Evolutionary conservation across 2,113 vertebrate genomes (phyloP).

Genomic region (Perca fluviatilis): DNA sequence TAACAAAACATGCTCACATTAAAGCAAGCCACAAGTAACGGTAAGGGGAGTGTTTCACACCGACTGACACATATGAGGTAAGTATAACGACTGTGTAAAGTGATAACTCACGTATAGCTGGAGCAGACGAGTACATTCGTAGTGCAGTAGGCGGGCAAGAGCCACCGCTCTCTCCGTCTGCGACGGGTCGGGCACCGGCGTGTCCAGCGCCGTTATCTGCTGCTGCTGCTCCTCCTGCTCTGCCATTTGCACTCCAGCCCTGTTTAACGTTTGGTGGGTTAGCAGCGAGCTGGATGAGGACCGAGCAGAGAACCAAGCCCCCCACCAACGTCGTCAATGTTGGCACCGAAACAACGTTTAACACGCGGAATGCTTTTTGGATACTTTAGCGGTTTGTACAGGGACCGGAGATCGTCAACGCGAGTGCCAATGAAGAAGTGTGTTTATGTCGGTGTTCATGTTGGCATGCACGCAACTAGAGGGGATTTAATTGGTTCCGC

Average conservation of each 20-base stretch:
- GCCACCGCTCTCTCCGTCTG: conserved; percentile 70
- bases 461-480: conserved; percentile 25
- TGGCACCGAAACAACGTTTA: background rate
- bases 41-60: conserved; percentile 3
- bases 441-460: conserved; percentile 45
- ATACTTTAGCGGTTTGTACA: background rate
- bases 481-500: conserved; percentile 77
- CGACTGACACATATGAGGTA: background rate
- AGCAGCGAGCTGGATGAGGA: conserved; percentile 38
- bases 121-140: conserved; percentile 77
- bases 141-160: conserved; percentile 79
- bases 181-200: conserved; percentile 51
- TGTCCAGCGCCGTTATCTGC: conserved; percentile 39
- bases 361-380: background rate
- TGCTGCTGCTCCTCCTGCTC: conserved; percentile 66
- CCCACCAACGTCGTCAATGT: background rate
- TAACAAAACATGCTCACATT: background rate
- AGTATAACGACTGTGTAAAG: background rate
- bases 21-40: conserved; percentile 26
- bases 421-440: background rate
- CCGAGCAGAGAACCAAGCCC: background rate
- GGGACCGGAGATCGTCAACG: background rate
- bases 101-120: conserved; percentile 82
- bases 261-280: conserved; percentile 32
- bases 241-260: conserved; percentile 66